Conservation (phyloP, 2,888 invertebrate genomes). For the Parnassius orleans region DNA sequence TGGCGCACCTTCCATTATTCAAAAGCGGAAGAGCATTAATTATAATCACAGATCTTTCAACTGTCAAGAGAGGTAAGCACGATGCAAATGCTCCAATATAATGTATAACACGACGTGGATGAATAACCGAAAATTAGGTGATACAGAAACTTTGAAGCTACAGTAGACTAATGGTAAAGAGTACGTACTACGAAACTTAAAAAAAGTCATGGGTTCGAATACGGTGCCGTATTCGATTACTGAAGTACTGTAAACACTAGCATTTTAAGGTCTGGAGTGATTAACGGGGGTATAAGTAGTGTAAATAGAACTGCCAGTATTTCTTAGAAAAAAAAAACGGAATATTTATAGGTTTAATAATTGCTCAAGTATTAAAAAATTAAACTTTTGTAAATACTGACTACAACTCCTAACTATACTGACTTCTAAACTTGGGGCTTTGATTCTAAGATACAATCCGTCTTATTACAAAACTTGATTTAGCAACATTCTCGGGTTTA, state of each 20-base stretch:
- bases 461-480: too few relatives aligned
- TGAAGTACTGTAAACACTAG: too few relatives aligned
- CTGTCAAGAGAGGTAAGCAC: constrained; percentile 24
- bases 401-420: too few relatives aligned
- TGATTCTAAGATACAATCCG: too few relatives aligned
- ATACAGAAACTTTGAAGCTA: too few relatives aligned
- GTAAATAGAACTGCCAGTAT: background rate
- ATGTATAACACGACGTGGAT: too few relatives aligned
- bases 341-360: background rate
- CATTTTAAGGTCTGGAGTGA: background rate
- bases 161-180: background rate
- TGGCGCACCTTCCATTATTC: constrained; percentile 63
- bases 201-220: too few relatives aligned
- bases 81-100: constrained; percentile 18
- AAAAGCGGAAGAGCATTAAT: constrained; percentile 54
- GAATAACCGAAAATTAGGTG: too few relatives aligned
- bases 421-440: too few relatives aligned
- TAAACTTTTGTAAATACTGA: background rate
- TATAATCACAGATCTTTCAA: constrained; percentile 36
- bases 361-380: background rate
- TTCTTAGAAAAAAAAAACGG: background rate
- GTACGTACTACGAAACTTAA: too few relatives aligned
- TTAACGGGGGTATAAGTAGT: background rate
- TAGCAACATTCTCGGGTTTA: too few relatives aligned
- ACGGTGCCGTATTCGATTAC: too few relatives aligned